Conservation (phyloP, 30 jellyfish, hydroid and myxozoan species). For the Chrysaora quinquecirrha region DNA sequence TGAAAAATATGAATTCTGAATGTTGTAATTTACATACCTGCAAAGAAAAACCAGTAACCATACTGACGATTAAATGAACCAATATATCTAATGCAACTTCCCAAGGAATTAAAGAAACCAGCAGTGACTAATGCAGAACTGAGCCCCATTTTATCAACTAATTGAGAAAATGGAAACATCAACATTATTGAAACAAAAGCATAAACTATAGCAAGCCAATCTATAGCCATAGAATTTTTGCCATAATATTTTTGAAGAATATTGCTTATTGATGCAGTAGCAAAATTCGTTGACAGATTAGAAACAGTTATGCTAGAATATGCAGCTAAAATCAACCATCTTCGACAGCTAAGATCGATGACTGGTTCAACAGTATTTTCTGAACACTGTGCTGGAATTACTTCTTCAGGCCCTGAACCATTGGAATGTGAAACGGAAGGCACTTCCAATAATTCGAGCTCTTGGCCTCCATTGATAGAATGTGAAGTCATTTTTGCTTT, state of each 20-base stretch:
- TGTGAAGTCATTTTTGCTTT: no score
- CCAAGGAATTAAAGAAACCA: constrained; percentile 62
- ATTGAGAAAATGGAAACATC: constrained; percentile 70
- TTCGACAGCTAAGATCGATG: constrained; percentile 22
- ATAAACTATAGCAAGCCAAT: constrained; percentile 74
- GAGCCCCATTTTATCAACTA: constrained; percentile 71
- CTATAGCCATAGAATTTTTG: constrained; percentile 57
- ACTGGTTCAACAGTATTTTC: no score
- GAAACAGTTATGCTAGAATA: constrained; percentile 73
- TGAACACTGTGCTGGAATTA: no score
- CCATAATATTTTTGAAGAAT: constrained; percentile 56
- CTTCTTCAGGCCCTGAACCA: no score
- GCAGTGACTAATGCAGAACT: constrained; percentile 50
- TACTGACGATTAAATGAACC: constrained; percentile 29
- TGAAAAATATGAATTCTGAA: no score
- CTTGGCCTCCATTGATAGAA: no score
- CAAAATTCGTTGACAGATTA: constrained; percentile 68
- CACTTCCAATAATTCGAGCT: no score
- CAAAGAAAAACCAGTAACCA: constrained; percentile 62
- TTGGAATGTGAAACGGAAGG: no score
- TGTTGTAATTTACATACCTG: constrained; percentile 37
- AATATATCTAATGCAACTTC: constrained; percentile 64
- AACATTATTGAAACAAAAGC: constrained; percentile 55
- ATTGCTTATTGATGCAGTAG: constrained; percentile 82
- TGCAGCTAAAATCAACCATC: constrained; percentile 76